phyloP scores from a whole-genome alignment of 2,797 vertebrate species.

The Pelobates cultripes region DNA sequence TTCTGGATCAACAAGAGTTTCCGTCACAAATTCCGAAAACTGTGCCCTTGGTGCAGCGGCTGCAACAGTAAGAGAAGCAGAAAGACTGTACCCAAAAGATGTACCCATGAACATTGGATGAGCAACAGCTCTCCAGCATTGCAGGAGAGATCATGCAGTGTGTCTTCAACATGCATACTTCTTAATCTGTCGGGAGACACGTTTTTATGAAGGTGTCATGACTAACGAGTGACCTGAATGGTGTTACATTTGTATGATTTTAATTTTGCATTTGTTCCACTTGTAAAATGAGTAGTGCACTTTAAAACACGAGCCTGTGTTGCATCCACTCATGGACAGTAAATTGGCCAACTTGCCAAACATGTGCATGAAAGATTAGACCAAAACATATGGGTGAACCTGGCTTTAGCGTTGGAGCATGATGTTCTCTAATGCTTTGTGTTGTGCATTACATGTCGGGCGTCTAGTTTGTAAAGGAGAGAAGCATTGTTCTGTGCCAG shows the following conservation, averaged over 20 bases:
- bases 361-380: no score
- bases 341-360: no score
- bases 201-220: slow-evolving; percentile 27
- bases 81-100: slow-evolving; percentile 39
- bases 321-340: background rate
- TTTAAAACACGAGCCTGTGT: background rate
- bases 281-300: slow-evolving; percentile 11
- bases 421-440: no score
- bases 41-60: slow-evolving; percentile 58
- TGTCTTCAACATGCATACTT: slow-evolving; percentile 79
- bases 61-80: slow-evolving; percentile 61
- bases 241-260: slow-evolving; percentile 1
- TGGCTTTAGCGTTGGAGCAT: no score
- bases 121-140: slow-evolving; percentile 59
- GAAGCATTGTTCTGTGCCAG: no score
- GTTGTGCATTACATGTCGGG: no score
- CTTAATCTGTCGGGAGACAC: slow-evolving; percentile 62
- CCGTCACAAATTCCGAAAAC: slow-evolving; percentile 76
- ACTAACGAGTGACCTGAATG: background rate
- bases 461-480: no score
- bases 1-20: slow-evolving; percentile 87
- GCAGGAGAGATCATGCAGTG: slow-evolving; percentile 75
- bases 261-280: background rate
- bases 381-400: no score
- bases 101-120: slow-evolving; percentile 61